Evolutionary conservation across 1,140 invertebrate species (phyloP).

Genomic region (Neotoxoptera formosana): DNA sequence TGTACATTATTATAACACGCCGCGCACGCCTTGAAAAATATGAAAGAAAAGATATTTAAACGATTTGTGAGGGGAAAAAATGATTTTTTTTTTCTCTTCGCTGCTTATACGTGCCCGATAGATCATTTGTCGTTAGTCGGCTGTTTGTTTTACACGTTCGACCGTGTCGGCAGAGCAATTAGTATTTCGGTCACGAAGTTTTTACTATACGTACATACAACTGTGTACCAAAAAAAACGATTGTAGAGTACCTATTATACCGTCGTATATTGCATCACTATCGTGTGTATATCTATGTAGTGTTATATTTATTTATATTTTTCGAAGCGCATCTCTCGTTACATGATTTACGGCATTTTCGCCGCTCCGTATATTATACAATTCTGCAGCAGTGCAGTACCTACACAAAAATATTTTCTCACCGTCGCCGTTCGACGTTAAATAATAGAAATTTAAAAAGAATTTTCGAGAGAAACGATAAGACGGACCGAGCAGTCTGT

Average conservation of each 20-base stretch:
- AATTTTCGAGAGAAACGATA: not conserved
- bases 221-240: not conserved
- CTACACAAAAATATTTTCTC: not conserved
- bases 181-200: conserved; percentile 53
- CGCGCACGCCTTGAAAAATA: conserved; percentile 8
- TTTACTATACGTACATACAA: not conserved
- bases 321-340: conserved; percentile 7
- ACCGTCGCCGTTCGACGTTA: not conserved
- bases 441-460: not conserved
- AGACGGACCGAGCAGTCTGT: not conserved
- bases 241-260: not conserved
- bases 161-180: conserved; percentile 11
- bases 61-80: not conserved
- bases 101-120: not conserved
- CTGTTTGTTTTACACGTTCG: conserved; percentile 29
- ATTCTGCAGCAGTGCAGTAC: not conserved
- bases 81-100: not conserved
- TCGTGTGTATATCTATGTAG: not conserved
- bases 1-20: not conserved
- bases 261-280: not conserved
- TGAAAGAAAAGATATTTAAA: conserved; percentile 17
- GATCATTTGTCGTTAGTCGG: conserved; percentile 13
- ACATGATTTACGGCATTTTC: conserved; percentile 32
- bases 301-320: conserved; percentile 9
- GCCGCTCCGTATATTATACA: not conserved